A percentile compares a stretch with the other conserved stretches of the same genome.
Conservation (phyloP, 2,888 invertebrate species). For the Apotomis capreana region DNA sequence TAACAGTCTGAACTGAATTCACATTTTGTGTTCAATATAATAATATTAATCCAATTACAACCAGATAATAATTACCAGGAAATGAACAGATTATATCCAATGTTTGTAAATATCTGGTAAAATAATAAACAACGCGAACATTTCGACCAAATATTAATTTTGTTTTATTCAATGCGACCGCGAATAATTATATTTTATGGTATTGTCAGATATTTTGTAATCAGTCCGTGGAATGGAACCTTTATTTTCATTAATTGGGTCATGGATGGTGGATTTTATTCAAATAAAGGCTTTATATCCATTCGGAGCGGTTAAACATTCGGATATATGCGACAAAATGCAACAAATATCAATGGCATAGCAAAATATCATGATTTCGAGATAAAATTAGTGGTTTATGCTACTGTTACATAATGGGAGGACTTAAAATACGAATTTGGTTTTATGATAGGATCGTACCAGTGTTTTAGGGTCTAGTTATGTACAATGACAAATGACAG, state of each 20-base stretch:
- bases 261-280: not conserved
- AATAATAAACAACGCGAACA: not conserved
- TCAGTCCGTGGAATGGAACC: not conserved
- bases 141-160: constrained; percentile 1
- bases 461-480: no score
- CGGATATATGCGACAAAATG: no score
- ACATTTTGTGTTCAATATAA: not conserved
- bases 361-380: no score
- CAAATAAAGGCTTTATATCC: not conserved
- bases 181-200: constrained; percentile 10
- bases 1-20: not conserved
- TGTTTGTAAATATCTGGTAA: not conserved
- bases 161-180: not conserved
- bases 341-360: no score
- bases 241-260: not conserved
- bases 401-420: no score
- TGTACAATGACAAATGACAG: no score
- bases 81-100: not conserved
- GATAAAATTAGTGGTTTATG: no score
- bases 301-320: not conserved
- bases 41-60: not conserved
- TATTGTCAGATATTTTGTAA: not conserved
- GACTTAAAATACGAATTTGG: no score
- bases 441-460: no score
- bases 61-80: not conserved